Evolutionary conservation across 2,113 vertebrate genomes (phyloP).

Genomic region (Lates calcarifer): DNA sequence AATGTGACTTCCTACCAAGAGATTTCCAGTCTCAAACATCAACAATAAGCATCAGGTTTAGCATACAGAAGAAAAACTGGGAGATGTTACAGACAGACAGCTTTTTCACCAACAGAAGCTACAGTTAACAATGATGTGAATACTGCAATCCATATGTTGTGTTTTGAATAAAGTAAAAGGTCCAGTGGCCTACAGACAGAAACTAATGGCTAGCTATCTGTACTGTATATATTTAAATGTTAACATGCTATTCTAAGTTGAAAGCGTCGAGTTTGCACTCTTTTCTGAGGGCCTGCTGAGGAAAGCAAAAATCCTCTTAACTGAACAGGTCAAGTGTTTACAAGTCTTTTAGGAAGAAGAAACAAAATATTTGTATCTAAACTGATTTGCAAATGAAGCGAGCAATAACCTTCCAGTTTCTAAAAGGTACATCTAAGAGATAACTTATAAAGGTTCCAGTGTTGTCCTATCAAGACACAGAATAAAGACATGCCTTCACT

Average conservation of each 20-base stretch:
- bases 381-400: not conserved
- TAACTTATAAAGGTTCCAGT: conserved; percentile 37
- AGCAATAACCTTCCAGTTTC: conserved; percentile 21
- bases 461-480: conserved; percentile 40
- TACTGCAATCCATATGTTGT: not conserved
- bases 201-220: not conserved
- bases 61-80: not conserved
- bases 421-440: conserved; percentile 20
- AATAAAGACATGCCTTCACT: conserved; percentile 54
- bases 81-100: not conserved
- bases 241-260: not conserved
- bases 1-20: not conserved
- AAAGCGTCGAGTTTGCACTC: not conserved
- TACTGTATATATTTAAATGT: not conserved
- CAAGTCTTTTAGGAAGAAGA: conserved; percentile 3
- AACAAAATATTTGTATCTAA: conserved; percentile 20
- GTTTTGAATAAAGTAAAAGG: conserved; percentile 18
- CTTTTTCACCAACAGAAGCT: not conserved
- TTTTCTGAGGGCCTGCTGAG: not conserved
- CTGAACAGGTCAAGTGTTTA: conserved; percentile 2
- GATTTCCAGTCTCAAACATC: conserved; percentile 4
- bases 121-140: not conserved
- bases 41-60: conserved; percentile 8
- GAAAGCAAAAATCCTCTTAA: not conserved
- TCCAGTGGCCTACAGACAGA: not conserved